Percentiles rank a stretch among this genome's conserved stretches.
Evolutionary conservation across 2,113 vertebrate species (phyloP).

Genomic region (Ciconia boyciana): DNA sequence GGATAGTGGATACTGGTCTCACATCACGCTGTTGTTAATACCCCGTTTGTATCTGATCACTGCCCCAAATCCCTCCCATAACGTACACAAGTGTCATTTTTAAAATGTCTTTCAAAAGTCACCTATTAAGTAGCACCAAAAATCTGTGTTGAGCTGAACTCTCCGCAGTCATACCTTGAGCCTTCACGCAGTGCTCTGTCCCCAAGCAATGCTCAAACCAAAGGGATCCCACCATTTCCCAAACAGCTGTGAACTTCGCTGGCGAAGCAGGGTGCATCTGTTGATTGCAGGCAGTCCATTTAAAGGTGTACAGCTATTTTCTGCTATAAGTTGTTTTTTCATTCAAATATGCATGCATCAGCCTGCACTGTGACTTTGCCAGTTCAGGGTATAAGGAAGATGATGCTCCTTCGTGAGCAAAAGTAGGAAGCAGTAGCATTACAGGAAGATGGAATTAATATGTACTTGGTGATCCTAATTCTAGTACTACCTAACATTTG

Average conservation of each 20-base stretch:
- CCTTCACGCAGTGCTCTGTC: not conserved
- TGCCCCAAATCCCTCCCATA: not conserved
- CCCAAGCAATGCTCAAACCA: not conserved
- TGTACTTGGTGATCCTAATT: not conserved
- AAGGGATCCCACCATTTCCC: not conserved
- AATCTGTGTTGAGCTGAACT: not conserved
- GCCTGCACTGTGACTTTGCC: not conserved
- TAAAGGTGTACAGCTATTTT: not conserved
- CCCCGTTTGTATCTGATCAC: not conserved
- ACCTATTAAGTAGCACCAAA: not conserved
- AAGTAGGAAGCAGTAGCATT: not conserved
- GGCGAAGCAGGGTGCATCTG: not conserved
- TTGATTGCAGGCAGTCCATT: not conserved
- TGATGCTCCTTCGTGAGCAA: not conserved
- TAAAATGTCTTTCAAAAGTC: not conserved
- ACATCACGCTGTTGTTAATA: not conserved
- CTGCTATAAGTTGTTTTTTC: not conserved
- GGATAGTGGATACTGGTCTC: not conserved
- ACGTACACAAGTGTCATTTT: not conserved
- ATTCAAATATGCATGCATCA: not conserved
- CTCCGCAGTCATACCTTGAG: not conserved
- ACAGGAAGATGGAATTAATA: not conserved
- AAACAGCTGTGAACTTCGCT: not conserved
- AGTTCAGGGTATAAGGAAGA: not conserved
- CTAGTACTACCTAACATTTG: not conserved